Evolutionary conservation across 2,888 invertebrate species (phyloP), one percentile per base, ranked within the genome.

Genomic region (Graphium colonna): DNA sequence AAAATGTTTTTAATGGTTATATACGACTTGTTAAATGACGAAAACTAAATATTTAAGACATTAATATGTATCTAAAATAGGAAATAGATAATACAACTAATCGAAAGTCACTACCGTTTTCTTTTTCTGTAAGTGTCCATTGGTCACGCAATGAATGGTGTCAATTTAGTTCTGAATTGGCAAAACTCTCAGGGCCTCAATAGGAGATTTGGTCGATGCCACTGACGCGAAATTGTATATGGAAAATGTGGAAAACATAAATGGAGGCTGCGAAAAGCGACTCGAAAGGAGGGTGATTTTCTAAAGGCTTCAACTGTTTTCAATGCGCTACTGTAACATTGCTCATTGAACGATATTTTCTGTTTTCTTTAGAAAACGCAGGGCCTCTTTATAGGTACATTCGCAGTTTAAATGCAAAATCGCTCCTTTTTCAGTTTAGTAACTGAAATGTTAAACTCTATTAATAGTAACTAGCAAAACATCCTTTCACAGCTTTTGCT

Each of bases 211-310:
- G 77, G 73, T 71, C 79, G 73, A 75, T 77, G 79, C 73, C 68
- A 70, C 67, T 76, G 69, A 68, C 72, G 65, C 69, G 65, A 77
- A 78, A 78, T 82, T 81, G 73, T 82, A 73, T 82, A 84, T 84
- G 84, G 85, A 81, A 85, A 86, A 82, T 81, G 80, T 81, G 75
- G 78, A 78, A 82, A 84, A 82, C 75, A 82, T 85, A 82, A 84
- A 86, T 78, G 77, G 73, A 72, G 73, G 70, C 73, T 70, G 79
- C 75, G 75, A 79, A 52, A 83, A 79, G 76, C 78, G 73, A 75
- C 74, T 77, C 77, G 68, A 81, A 82, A 77, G 72, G 79, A 77
- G 82, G 79, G 82, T 82, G 85, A 86, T 86, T 86, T 86, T 87
- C 71, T 84, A 84, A 85, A 87, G 87, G 80, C 78, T 81, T 79